These are phyloP conservation scores for Drosophila cardini DNA, from an alignment of 1,140 invertebrate species.

Conservation along the genomic window DNA sequence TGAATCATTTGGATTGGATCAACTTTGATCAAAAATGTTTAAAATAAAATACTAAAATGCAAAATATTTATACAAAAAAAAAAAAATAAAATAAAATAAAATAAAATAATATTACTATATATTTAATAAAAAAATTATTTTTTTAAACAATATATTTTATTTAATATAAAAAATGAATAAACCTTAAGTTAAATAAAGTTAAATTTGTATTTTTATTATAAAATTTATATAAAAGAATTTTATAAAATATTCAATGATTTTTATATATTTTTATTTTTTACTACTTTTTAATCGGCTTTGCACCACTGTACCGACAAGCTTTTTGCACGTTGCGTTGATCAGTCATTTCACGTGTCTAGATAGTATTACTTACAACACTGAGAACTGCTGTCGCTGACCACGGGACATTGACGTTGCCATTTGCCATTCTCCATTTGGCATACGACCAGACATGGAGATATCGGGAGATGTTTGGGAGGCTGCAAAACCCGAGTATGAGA, in stretches of 20 bases:
- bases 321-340: constrained; percentile 57
- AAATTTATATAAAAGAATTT: too few species aligned
- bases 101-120: too few species aligned
- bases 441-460: not conserved
- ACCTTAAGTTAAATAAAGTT: too few species aligned
- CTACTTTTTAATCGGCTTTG: not conserved
- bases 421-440: too few species aligned
- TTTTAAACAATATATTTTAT: too few species aligned
- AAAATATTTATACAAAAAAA: not conserved
- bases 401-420: constrained; percentile 22
- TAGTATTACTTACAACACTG: constrained; percentile 65
- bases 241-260: too few species aligned
- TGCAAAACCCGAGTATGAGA: not conserved
- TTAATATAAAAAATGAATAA: too few species aligned
- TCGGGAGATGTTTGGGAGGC: not conserved
- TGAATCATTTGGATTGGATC: not conserved
- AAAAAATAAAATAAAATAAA: too few species aligned
- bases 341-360: constrained; percentile 81
- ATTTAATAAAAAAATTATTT: too few species aligned
- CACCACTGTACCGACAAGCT: constrained; percentile 44
- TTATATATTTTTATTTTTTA: not conserved
- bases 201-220: too few species aligned
- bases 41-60: not conserved
- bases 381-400: constrained; percentile 12
- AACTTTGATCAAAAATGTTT: not conserved